Base-by-base conservation (phyloP, 2,888 invertebrate species). In the Idaea dimidiata region DNA sequence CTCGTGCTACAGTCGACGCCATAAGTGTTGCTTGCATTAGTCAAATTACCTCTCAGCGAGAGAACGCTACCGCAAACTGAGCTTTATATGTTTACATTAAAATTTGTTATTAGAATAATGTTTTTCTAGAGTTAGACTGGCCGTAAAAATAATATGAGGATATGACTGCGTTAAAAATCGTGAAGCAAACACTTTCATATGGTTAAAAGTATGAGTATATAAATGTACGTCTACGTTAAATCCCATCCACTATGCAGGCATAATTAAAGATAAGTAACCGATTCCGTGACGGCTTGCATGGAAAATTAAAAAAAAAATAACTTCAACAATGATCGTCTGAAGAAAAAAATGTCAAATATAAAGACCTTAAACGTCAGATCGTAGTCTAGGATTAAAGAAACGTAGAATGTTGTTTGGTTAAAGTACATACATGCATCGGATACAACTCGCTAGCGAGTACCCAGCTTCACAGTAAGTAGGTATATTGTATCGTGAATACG, bases 1-100 rank as follows among this genome's bases (percentile, higher is more conserved):
- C 76, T 74, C 75, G 62, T 62, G 54, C 66, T 67, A 67, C 66
- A 63, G 68, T 66, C 60, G 62, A 62, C 33, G 17, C 17, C 62
- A 54, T 43, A 57, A 62, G 65, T 61, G 62, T 59, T 53, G 54
- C 17, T 58, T 56, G 61, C 62, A 59, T 59, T 59, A 59, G 62
- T 62, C 33, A 54, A 18, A 62, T 62, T 56, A 62, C 59, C 32
- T 62, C 43, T 24, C 18, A 17, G 14, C 43, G 43, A 0, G 10
- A 14, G 14, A 43, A 14, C 43, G 43, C 43, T 43, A 32, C 18
- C 58, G n/a, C 17, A 56, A 56, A 56, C 18, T 56, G 56, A 56
- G 56, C 56, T 56, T 18, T 56, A 17, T 18, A 14, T 43, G 43
- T 14, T 43, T 43, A 43, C 43, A 43, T 43, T 43, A 43, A 43